Conservation (phyloP, 2,888 invertebrate genomes). For the Euplexia lucipara region DNA sequence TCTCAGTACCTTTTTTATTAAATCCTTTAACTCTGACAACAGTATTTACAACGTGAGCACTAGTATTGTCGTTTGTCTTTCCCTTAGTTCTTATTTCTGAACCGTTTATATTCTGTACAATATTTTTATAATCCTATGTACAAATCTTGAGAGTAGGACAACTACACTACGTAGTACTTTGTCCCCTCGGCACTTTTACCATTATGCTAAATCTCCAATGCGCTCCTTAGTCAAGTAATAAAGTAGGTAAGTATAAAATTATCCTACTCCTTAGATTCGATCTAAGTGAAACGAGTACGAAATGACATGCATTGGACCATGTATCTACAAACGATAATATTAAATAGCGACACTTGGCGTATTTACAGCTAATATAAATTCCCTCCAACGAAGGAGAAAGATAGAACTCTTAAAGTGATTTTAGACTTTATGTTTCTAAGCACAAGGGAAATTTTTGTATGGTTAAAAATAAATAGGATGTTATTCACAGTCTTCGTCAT, state of each 20-base stretch:
- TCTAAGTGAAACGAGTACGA: conserved; percentile 57
- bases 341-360: conserved; percentile 67
- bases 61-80: conserved; percentile 86
- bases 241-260: conserved; percentile 41
- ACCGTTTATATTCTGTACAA: conserved; percentile 70
- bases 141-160: conserved; percentile 55
- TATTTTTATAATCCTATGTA: conserved; percentile 57
- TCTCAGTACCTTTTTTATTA: conserved; percentile 75
- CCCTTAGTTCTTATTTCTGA: conserved; percentile 71
- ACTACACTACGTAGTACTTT: conserved; percentile 22
- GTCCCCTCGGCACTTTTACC: conserved; percentile 47
- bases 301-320: conserved; percentile 74
- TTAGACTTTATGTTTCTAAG: conserved; percentile 41
- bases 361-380: conserved; percentile 76
- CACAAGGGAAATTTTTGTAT: conserved; percentile 35
- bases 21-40: conserved; percentile 74
- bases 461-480: conserved; percentile 26
- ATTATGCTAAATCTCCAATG: conserved; percentile 34
- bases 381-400: conserved; percentile 56
- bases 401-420: conserved; percentile 40
- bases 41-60: conserved; percentile 86
- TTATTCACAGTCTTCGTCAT: conserved; percentile 36
- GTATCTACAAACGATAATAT: conserved; percentile 71
- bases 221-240: conserved; percentile 20
- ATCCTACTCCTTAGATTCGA: conserved; percentile 46